Percentiles rank a stretch among this genome's conserved stretches.
phyloP scores from a whole-genome alignment of 2,113 vertebrate species.

The Scomber scombrus region DNA sequence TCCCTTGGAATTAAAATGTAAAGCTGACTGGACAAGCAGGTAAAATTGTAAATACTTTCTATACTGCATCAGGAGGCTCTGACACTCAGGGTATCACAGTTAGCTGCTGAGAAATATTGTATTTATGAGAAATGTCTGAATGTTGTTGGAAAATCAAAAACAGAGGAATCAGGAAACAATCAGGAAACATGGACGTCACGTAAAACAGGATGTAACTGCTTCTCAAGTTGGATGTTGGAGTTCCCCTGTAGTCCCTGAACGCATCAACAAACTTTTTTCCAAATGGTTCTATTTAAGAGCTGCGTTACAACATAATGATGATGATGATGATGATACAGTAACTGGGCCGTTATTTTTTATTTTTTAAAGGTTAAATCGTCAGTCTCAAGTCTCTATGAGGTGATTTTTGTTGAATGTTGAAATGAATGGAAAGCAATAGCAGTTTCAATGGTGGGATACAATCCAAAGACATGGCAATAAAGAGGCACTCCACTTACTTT shows the following conservation, averaged over 20 bases:
- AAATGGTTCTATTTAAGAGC: conserved; percentile 12
- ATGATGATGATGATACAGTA: too few species aligned
- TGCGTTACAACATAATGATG: background rate
- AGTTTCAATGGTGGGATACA: background rate
- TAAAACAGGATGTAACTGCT: background rate
- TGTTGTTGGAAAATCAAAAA: background rate
- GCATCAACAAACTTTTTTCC: conserved; percentile 45
- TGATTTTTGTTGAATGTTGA: background rate
- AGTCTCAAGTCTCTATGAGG: background rate
- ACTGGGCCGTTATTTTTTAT: too few species aligned
- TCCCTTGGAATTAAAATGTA: background rate
- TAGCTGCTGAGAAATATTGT: conserved; percentile 4
- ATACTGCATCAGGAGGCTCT: conserved; percentile 1
- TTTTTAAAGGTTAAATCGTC: too few species aligned
- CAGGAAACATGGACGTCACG: background rate
- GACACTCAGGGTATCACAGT: background rate
- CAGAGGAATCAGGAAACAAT: conserved; percentile 8
- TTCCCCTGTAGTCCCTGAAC: conserved; percentile 15
- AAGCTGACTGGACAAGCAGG: background rate
- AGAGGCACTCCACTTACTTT: background rate
- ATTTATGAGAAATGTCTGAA: background rate
- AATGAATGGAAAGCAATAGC: conserved; percentile 14
- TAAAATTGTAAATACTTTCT: background rate
- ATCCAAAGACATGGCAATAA: background rate
- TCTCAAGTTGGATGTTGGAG: background rate